A percentile compares a stretch with the other conserved stretches of the same genome.
These are phyloP conservation scores for Archocentrus centrarchus DNA, from an alignment of 2,113 vertebrate genomes.

Conservation along the genomic window DNA sequence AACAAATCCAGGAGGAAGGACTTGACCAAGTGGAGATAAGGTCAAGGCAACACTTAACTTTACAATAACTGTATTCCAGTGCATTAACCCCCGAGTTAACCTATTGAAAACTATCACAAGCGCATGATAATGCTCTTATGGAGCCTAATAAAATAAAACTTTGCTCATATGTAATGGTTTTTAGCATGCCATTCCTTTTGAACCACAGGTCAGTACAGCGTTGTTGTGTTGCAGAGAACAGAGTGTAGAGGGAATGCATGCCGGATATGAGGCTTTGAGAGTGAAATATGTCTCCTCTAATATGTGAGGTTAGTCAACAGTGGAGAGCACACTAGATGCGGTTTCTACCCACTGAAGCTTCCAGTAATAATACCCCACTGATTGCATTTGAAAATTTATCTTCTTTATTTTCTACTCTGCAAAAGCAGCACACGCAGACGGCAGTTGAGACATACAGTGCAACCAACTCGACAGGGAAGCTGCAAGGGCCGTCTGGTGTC, in stretches of 20 bases:
- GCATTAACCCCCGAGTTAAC: slow-evolving; percentile 65
- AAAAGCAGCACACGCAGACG: slow-evolving; percentile 27
- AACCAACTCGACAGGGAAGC: slow-evolving; percentile 9
- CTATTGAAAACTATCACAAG: slow-evolving; percentile 48
- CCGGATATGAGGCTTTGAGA: slow-evolving; percentile 8
- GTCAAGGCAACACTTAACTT: slow-evolving; percentile 56
- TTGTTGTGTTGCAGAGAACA: not conserved
- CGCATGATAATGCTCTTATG: slow-evolving; percentile 24
- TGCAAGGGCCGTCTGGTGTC: slow-evolving; percentile 30
- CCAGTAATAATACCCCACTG: slow-evolving; percentile 60
- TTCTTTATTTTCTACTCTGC: slow-evolving; percentile 65
- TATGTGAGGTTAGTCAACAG: slow-evolving; percentile 44
- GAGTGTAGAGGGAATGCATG: not conserved
- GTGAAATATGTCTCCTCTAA: slow-evolving; percentile 25
- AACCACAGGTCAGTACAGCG: not conserved
- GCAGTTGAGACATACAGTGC: not conserved
- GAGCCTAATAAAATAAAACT: slow-evolving; percentile 48
- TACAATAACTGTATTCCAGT: slow-evolving; percentile 44
- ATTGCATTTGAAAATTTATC: slow-evolving; percentile 63
- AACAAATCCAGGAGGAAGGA: slow-evolving; percentile 57
- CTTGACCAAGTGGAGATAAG: slow-evolving; percentile 42
- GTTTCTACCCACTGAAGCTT: slow-evolving; percentile 49
- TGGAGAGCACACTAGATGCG: slow-evolving; percentile 50
- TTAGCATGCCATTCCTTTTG: slow-evolving; percentile 4
- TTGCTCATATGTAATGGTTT: slow-evolving; percentile 4